These are phyloP conservation scores for Cepaea hortensis DNA, from an alignment of 2,888 invertebrate genomes.

Conservation along the genomic window DNA sequence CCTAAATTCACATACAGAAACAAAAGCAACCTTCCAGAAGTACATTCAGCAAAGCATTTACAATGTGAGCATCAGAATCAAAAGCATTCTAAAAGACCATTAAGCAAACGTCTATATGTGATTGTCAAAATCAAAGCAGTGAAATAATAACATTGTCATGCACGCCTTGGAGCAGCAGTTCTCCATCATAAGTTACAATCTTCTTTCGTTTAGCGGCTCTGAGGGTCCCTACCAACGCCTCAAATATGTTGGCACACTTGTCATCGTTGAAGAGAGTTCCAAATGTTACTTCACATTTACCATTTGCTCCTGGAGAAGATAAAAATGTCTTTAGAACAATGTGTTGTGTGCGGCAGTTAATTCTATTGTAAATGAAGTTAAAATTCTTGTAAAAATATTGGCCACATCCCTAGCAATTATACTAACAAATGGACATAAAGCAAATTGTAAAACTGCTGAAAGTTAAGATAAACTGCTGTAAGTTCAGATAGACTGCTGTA, in stretches of 20 bases:
- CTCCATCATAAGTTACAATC: slow-evolving; percentile 65
- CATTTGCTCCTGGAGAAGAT: slow-evolving; percentile 59
- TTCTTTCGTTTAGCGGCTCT: slow-evolving; percentile 70
- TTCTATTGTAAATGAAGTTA: too few relatives aligned
- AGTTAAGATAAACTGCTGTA: too few relatives aligned
- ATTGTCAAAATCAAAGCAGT: slow-evolving; percentile 55
- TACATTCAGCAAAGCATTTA: too few relatives aligned
- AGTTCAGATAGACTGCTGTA: too few relatives aligned
- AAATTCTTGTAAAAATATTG: neutral
- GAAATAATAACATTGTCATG: slow-evolving; percentile 66
- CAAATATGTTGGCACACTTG: slow-evolving; percentile 70
- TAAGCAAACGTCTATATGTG: too few relatives aligned
- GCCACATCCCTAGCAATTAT: neutral
- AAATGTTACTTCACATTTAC: slow-evolving; percentile 62
- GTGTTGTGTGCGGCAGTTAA: too few relatives aligned
- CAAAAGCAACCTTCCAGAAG: too few relatives aligned
- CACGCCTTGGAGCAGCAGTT: slow-evolving; percentile 69
- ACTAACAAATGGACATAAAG: neutral
- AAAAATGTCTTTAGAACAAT: neutral
- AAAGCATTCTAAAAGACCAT: too few relatives aligned
- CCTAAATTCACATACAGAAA: too few relatives aligned
- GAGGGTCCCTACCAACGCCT: slow-evolving; percentile 71
- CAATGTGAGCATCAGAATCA: too few relatives aligned
- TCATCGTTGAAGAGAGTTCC: slow-evolving; percentile 69
- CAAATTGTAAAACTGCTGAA: neutral